These are phyloP conservation scores for Strix uralensis DNA, from an alignment of 2,113 vertebrate species.

Conservation along the genomic window DNA sequence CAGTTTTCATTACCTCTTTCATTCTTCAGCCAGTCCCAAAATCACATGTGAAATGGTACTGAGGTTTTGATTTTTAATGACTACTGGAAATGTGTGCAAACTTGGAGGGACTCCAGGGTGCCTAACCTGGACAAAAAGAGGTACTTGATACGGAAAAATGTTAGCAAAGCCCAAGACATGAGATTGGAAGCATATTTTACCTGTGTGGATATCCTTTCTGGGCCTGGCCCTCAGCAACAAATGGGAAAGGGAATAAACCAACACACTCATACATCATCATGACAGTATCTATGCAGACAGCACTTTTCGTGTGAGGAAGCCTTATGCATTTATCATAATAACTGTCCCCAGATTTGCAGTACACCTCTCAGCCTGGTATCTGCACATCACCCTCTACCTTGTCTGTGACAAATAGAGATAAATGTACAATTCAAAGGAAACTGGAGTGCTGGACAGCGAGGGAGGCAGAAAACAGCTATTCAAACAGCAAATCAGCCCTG, in stretches of 20 bases:
- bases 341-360: neutral
- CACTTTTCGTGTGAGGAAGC: neutral
- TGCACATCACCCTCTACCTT: neutral
- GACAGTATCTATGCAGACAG: neutral
- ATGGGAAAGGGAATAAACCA: neutral
- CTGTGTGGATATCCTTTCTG: neutral
- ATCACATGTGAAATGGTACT: neutral
- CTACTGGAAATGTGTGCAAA: neutral
- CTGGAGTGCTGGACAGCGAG: neutral
- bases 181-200: neutral
- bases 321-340: neutral
- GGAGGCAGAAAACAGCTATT: neutral
- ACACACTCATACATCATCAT: neutral
- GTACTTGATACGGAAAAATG: neutral
- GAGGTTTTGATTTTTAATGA: neutral
- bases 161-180: neutral
- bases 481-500: neutral
- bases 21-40: neutral
- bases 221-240: neutral
- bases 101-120: neutral
- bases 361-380: neutral
- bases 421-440: neutral
- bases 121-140: neutral
- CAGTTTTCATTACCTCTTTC: neutral
- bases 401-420: neutral